Conservation (phyloP, 2,797 vertebrate species). For the Mastacembelus armatus region DNA sequence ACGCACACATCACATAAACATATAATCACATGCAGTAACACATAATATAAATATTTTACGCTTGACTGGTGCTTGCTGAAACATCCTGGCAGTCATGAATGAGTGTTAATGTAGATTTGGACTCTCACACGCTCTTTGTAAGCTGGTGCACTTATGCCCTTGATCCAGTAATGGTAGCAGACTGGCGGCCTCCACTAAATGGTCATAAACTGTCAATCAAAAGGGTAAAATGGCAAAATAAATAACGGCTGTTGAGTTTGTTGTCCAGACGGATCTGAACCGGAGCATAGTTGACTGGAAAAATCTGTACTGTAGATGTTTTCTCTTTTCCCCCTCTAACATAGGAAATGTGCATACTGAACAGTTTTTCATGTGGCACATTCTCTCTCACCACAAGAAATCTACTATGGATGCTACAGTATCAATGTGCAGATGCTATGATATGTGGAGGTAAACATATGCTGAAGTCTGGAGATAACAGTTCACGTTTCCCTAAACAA, state of each 20-base stretch:
- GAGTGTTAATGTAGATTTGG: conserved; percentile 5
- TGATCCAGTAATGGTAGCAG: conserved; percentile 19
- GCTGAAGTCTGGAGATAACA: too few species aligned
- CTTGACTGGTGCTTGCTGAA: conserved; percentile 4
- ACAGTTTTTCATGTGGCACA: too few species aligned
- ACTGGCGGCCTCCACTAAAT: conserved; percentile 2
- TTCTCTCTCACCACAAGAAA: too few species aligned
- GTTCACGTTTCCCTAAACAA: too few species aligned
- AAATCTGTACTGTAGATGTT: background rate
- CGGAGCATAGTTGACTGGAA: too few species aligned
- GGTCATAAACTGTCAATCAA: conserved; percentile 34
- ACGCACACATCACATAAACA: conserved; percentile 29
- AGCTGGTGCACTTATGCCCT: background rate
- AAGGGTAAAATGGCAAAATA: background rate
- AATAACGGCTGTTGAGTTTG: too few species aligned
- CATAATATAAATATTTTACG: conserved; percentile 30
- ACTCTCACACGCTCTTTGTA: background rate
- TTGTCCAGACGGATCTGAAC: background rate
- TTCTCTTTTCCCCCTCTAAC: too few species aligned
- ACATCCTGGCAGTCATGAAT: conserved; percentile 3
- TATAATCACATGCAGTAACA: conserved; percentile 27
- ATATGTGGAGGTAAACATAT: too few species aligned
- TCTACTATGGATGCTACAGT: too few species aligned
- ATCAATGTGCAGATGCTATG: too few species aligned
- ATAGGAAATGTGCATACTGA: too few species aligned